Evolutionary conservation across 2,113 vertebrate genomes (phyloP).

Genomic region (Poecile atricapillus): DNA sequence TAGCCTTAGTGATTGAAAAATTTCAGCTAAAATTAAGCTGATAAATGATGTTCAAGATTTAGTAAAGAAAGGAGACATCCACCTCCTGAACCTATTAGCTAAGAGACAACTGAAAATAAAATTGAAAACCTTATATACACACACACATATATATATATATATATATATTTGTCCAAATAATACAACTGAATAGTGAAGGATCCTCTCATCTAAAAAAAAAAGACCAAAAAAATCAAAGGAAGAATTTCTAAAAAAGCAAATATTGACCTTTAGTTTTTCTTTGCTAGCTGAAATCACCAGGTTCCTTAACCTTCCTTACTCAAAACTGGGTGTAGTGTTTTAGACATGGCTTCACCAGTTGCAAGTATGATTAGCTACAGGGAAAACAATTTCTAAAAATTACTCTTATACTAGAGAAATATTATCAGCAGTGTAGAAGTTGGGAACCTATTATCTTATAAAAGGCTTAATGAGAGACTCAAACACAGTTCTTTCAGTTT

Average conservation of each 20-base stretch:
- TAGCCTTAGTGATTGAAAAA: background rate
- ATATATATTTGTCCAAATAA: background rate
- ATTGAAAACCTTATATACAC: background rate
- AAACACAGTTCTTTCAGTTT: background rate
- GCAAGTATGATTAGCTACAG: background rate
- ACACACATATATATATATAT: too few species aligned
- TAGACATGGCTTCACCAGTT: background rate
- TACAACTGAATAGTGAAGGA: background rate
- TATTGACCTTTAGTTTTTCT: background rate
- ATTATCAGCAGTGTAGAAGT: background rate
- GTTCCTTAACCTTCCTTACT: background rate
- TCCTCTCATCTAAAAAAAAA: background rate
- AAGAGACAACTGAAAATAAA: background rate
- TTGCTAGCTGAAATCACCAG: background rate
- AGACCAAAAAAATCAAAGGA: background rate
- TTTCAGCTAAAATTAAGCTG: background rate
- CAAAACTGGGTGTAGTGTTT: background rate
- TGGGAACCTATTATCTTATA: background rate
- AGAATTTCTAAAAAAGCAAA: background rate
- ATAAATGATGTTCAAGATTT: background rate
- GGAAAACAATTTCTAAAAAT: background rate
- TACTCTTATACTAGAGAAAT: background rate
- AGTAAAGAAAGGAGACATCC: background rate
- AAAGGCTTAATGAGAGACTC: background rate
- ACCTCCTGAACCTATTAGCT: background rate